phyloP scores from a whole-genome alignment of 2,113 vertebrate species.

The Tympanuchus pallidicinctus region DNA sequence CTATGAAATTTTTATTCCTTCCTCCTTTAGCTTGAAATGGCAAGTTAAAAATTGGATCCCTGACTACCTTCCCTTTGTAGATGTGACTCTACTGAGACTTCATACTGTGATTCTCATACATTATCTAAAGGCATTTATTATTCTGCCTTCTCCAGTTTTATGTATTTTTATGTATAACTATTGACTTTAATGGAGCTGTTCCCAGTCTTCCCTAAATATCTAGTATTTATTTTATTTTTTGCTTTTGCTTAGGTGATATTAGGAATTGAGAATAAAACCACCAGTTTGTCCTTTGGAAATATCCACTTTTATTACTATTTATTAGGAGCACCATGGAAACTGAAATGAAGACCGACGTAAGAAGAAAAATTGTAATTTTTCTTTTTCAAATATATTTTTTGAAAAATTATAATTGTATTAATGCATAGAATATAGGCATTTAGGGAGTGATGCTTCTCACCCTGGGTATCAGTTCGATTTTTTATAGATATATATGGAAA shows the following conservation, averaged over 20 bases:
- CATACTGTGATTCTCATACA: slow-evolving; percentile 47
- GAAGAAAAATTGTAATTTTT: background rate
- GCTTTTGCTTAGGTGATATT: background rate
- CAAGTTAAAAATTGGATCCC: slow-evolving; percentile 5
- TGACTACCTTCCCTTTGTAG: slow-evolving; percentile 10
- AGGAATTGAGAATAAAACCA: slow-evolving; percentile 42
- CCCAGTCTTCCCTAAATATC: background rate
- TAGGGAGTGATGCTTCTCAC: background rate
- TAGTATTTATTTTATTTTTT: slow-evolving; percentile 33
- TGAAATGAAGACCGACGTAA: background rate
- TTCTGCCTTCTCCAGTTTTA: slow-evolving; percentile 6
- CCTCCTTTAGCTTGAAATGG: background rate
- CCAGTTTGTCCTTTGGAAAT: slow-evolving; percentile 23
- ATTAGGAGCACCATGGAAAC: slow-evolving; percentile 20
- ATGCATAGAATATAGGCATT: background rate
- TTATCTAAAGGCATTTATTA: slow-evolving; percentile 48
- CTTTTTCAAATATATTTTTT: too few relatives aligned
- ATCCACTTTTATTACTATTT: slow-evolving; percentile 4
- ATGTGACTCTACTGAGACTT: background rate
- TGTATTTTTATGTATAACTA: slow-evolving; percentile 28
- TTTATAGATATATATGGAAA: background rate
- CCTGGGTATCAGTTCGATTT: background rate
- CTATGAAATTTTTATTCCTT: slow-evolving; percentile 39
- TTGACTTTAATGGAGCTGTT: slow-evolving; percentile 44
- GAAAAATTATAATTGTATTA: background rate